Conservation (phyloP, 2,888 invertebrate species). For the Steinernema hermaphroditum region DNA sequence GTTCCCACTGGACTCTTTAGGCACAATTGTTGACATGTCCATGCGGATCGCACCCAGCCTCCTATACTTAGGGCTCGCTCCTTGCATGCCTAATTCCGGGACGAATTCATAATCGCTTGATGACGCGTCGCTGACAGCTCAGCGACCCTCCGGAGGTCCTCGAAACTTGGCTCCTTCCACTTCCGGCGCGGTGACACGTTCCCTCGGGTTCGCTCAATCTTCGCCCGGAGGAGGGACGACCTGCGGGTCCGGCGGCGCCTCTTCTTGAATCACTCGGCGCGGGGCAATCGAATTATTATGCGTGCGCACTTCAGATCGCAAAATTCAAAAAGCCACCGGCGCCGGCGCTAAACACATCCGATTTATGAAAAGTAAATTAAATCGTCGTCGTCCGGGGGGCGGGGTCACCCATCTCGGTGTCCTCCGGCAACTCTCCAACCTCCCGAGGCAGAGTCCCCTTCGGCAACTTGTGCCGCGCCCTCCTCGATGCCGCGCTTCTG, state of each 20-base stretch:
- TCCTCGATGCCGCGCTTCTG: neutral
- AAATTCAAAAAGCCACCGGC: constrained; percentile 24
- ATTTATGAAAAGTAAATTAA: constrained; percentile 31
- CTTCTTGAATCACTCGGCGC: constrained; percentile 19
- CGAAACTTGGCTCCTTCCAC: neutral
- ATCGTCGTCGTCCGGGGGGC: constrained; percentile 22
- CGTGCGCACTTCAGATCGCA: constrained; percentile 26
- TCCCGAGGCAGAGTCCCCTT: neutral
- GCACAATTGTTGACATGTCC: constrained; percentile 28
- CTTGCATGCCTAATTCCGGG: constrained; percentile 15
- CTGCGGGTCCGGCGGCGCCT: neutral
- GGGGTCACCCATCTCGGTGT: constrained; percentile 25
- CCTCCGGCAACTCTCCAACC: constrained; percentile 21
- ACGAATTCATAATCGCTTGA: constrained; percentile 14
- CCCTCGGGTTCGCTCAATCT: constrained; percentile 28
- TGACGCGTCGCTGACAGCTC: constrained; percentile 15
- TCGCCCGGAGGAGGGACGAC: neutral
- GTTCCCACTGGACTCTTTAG: constrained; percentile 31
- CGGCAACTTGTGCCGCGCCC: constrained; percentile 1
- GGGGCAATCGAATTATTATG: constrained; percentile 27
- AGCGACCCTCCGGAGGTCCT: too few relatives aligned
- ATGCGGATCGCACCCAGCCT: constrained; percentile 15
- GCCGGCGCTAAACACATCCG: constrained; percentile 21
- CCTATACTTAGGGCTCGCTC: constrained; percentile 3
- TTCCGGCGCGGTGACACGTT: constrained; percentile 5